Conservation (phyloP, 1,140 invertebrate genomes). For the Drosophila setifemur region DNA sequence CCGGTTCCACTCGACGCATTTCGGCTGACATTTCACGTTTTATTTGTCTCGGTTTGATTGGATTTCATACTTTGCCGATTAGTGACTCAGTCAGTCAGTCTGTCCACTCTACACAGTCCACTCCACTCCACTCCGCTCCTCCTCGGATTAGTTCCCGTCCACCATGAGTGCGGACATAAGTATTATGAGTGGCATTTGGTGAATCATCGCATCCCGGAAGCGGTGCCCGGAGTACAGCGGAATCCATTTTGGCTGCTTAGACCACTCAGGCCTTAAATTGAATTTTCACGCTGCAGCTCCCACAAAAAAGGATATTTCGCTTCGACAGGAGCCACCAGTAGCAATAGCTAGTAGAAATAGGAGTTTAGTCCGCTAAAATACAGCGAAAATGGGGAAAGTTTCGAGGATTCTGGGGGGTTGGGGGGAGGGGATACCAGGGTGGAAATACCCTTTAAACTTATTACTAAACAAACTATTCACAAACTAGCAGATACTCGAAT, state of each 20-base stretch:
- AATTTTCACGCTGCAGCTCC: conserved; percentile 43
- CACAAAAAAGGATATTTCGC: conserved; percentile 19
- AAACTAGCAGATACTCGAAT: no score
- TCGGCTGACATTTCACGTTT: conserved; percentile 39
- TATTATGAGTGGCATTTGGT: no score
- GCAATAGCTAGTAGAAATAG: no score
- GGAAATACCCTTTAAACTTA: not conserved
- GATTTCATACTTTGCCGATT: not conserved
- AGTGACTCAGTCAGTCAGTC: conserved; percentile 7
- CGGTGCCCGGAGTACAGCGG: not conserved
- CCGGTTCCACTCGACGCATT: no score
- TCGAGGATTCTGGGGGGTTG: no score
- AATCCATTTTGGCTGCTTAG: conserved; percentile 25
- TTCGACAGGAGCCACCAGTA: not conserved
- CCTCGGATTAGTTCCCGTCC: conserved; percentile 29
- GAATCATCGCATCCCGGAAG: conserved; percentile 24
- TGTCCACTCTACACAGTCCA: conserved; percentile 2
- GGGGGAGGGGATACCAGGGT: not conserved
- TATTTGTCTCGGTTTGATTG: conserved; percentile 10
- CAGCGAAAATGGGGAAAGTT: not conserved
- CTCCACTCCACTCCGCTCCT: no score
- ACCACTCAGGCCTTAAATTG: conserved; percentile 40
- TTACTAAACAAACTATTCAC: no score
- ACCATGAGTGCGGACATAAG: no score
- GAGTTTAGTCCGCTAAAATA: conserved; percentile 4